Conservation (phyloP, 30 jellyfish, hydroid and myxozoan species). For the Aurelia aurita complex sp. Pacific region DNA sequence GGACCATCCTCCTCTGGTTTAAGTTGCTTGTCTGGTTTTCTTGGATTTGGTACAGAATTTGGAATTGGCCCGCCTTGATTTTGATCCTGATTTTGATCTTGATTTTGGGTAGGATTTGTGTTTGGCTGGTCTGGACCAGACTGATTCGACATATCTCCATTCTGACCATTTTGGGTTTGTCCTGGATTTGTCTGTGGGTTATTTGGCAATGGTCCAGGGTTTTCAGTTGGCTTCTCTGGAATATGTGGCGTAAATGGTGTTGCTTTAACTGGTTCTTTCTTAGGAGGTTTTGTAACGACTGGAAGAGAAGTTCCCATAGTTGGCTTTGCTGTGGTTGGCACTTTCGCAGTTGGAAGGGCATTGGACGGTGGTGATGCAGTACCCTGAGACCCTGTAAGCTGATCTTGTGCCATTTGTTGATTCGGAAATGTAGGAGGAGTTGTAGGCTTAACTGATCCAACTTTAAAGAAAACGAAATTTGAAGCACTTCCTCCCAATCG, state of each 20-base stretch:
- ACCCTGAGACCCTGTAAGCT: neutral
- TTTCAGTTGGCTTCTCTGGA: slow-evolving; percentile 39
- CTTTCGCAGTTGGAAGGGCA: neutral
- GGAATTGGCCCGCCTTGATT: slow-evolving; percentile 1
- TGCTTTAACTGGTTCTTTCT: neutral
- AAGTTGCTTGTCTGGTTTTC: neutral
- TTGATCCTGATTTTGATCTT: neutral
- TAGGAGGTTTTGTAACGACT: neutral
- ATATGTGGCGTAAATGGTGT: slow-evolving; percentile 56
- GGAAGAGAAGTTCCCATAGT: neutral
- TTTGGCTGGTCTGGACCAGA: slow-evolving; percentile 17
- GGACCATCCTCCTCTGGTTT: slow-evolving; percentile 7
- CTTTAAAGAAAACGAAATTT: slow-evolving; percentile 68
- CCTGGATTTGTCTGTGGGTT: too few species aligned
- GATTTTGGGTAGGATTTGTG: slow-evolving; percentile 20
- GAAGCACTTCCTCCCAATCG: slow-evolving; percentile 89
- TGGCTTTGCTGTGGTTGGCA: slow-evolving; percentile 3
- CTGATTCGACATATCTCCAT: slow-evolving; percentile 7
- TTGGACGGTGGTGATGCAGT: neutral
- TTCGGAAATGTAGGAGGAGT: slow-evolving; percentile 35
- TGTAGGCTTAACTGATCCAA: slow-evolving; percentile 53
- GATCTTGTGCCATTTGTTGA: neutral
- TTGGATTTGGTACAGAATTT: slow-evolving; percentile 22
- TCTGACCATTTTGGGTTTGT: neutral
- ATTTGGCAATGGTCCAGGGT: slow-evolving; percentile 3